Evolutionary conservation across 2,888 invertebrate species (phyloP).

Genomic region (Spisula subtruncata): DNA sequence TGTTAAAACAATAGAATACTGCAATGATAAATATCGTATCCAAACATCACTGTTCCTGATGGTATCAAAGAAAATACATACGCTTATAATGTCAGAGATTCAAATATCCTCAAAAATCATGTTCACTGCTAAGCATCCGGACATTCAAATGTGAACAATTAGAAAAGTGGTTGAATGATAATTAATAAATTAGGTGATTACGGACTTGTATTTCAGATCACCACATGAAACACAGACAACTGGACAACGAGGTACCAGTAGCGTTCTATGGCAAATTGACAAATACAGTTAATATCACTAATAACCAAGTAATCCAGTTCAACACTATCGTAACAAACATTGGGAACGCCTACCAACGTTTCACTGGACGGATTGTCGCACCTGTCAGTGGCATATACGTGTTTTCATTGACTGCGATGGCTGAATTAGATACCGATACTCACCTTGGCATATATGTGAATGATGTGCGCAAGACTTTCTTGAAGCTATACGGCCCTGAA

Average conservation of each 20-base stretch:
- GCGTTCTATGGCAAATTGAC: constrained; percentile 51
- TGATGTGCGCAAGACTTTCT: constrained; percentile 30
- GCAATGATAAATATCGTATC: too few relatives aligned
- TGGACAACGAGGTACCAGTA: constrained; percentile 35
- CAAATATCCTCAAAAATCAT: too few relatives aligned
- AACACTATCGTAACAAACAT: constrained; percentile 47
- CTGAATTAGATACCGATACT: constrained; percentile 6
- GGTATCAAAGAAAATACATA: too few relatives aligned
- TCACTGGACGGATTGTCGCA: constrained; percentile 35
- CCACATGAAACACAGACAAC: constrained; percentile 23
- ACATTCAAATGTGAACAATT: too few relatives aligned
- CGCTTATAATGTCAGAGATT: too few relatives aligned
- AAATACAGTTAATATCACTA: neutral
- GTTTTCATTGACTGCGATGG: constrained; percentile 49
- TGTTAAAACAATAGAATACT: too few relatives aligned
- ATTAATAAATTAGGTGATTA: too few relatives aligned
- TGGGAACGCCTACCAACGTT: constrained; percentile 37
- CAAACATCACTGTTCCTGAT: too few relatives aligned
- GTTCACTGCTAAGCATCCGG: too few relatives aligned
- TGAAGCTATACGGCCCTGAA: constrained; percentile 51
- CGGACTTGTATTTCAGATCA: constrained; percentile 5
- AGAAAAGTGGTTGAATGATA: too few relatives aligned
- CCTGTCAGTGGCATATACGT: constrained; percentile 53
- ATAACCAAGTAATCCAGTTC: constrained; percentile 43
- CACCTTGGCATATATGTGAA: constrained; percentile 56